Conservation (phyloP, 2,888 invertebrate genomes). For the Andrena flavipes region DNA sequence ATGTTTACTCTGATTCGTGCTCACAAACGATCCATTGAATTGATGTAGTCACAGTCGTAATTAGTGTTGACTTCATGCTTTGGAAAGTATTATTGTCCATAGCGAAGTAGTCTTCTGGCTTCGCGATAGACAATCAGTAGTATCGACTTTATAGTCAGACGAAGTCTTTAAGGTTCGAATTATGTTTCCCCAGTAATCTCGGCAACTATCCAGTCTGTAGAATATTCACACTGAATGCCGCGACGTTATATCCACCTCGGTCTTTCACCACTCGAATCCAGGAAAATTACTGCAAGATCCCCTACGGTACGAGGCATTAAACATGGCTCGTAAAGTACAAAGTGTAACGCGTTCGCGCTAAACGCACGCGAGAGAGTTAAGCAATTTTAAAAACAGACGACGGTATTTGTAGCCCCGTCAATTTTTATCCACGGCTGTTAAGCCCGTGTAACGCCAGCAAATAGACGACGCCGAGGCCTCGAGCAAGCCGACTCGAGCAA, state of each 20-base stretch:
- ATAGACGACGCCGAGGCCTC: conserved; percentile 60
- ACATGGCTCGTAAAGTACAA: not conserved
- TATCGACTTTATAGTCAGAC: not conserved
- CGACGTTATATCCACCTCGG: too few species aligned
- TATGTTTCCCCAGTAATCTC: not conserved
- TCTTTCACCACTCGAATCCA: too few species aligned
- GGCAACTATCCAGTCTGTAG: not conserved
- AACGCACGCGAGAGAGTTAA: not conserved
- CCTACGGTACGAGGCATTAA: not conserved
- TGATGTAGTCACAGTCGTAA: conserved; percentile 48
- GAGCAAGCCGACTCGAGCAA: conserved; percentile 63
- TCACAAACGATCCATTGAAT: conserved; percentile 33
- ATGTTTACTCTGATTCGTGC: conserved; percentile 60
- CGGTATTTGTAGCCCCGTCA: conserved; percentile 53
- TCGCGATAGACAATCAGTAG: too few species aligned
- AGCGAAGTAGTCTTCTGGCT: not conserved
- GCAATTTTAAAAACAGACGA: conserved; percentile 44
- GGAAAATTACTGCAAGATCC: too few species aligned
- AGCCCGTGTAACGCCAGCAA: conserved; percentile 67
- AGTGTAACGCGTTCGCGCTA: not conserved
- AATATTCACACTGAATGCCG: too few species aligned
- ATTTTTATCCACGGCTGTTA: conserved; percentile 69
- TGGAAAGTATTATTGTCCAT: conserved; percentile 19
- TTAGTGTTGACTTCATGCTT: conserved; percentile 44
- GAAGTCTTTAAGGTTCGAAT: not conserved